Percentiles rank a stretch among this genome's conserved stretches.
Conservation (phyloP, 2,797 vertebrate genomes). For the Geotrypetes seraphini region DNA sequence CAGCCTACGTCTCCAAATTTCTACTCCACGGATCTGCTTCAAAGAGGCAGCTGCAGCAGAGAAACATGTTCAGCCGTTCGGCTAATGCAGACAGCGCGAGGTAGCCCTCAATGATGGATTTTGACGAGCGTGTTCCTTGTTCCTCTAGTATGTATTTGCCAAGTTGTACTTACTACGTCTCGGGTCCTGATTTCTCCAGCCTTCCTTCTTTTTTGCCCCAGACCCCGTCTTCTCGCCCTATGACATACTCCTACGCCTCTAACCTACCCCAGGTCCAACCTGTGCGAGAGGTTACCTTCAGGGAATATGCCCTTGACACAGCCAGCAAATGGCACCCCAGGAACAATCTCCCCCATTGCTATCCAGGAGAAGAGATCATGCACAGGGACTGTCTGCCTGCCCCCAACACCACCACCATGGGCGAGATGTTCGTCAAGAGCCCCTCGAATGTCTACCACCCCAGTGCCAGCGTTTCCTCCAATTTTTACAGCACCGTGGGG, state of each 20-base stretch:
- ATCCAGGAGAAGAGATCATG: slow-evolving; percentile 84
- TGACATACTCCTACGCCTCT: slow-evolving; percentile 92
- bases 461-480: slow-evolving; percentile 69
- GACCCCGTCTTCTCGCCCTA: slow-evolving; percentile 91
- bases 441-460: slow-evolving; percentile 68
- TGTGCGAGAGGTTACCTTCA: slow-evolving; percentile 94
- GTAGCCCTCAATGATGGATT: slow-evolving; percentile 95
- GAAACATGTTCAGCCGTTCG: slow-evolving; percentile 91
- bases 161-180: slow-evolving; percentile 98
- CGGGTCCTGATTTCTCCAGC: slow-evolving; percentile 92
- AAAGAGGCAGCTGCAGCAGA: slow-evolving; percentile 90
- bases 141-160: slow-evolving; percentile 98
- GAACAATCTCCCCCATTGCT: slow-evolving; percentile 86
- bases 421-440: slow-evolving; percentile 86
- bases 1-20: slow-evolving; percentile 97
- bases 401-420: slow-evolving; percentile 66
- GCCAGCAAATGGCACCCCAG: slow-evolving; percentile 94
- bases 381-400: slow-evolving; percentile 89
- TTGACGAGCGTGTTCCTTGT: slow-evolving; percentile 95
- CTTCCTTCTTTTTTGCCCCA: slow-evolving; percentile 96
- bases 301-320: slow-evolving; percentile 93
- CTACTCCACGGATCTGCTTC: slow-evolving; percentile 90
- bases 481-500: slow-evolving; percentile 84
- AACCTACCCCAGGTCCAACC: slow-evolving; percentile 93
- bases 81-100: slow-evolving; percentile 75